phyloP scores from a whole-genome alignment of 2,888 invertebrate species.

The Drosophila barbarae region DNA sequence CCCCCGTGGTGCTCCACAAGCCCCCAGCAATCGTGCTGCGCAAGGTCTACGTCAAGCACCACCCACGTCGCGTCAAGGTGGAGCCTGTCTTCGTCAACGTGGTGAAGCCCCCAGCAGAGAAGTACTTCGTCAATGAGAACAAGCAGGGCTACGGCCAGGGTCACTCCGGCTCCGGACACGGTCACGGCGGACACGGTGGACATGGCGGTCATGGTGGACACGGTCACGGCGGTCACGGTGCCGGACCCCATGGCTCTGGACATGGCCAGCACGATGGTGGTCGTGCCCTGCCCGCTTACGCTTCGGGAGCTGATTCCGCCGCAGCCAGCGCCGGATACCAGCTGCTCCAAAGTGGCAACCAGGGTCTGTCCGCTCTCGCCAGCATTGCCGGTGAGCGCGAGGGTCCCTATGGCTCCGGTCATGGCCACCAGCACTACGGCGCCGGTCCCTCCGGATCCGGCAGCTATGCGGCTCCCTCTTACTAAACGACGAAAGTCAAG shows the following conservation, averaged over 20 bases:
- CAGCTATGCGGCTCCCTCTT: slow-evolving; percentile 48
- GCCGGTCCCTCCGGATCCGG: slow-evolving; percentile 45
- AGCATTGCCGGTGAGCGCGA: slow-evolving; percentile 63
- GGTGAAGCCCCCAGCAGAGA: slow-evolving; percentile 79
- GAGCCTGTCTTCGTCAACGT: slow-evolving; percentile 79
- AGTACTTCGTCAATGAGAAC: slow-evolving; percentile 78
- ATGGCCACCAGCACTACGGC: slow-evolving; percentile 40
- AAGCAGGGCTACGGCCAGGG: slow-evolving; percentile 65
- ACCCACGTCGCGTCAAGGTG: slow-evolving; percentile 78
- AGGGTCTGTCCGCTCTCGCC: slow-evolving; percentile 70
- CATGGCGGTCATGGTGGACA: slow-evolving; percentile 15
- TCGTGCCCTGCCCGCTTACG: slow-evolving; percentile 60
- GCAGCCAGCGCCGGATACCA: slow-evolving; percentile 72
- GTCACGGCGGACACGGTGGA: slow-evolving; percentile 35
- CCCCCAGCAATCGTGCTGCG: slow-evolving; percentile 79
- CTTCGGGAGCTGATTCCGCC: slow-evolving; percentile 65
- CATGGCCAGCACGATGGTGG: slow-evolving; percentile 42
- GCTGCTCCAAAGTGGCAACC: slow-evolving; percentile 68
- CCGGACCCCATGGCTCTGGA: slow-evolving; percentile 43
- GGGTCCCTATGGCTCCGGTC: slow-evolving; percentile 47
- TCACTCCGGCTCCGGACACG: slow-evolving; percentile 29
- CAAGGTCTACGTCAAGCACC: slow-evolving; percentile 77
- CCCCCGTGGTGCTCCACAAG: slow-evolving; percentile 79
- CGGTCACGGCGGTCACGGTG: slow-evolving; percentile 31
- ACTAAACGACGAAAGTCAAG: slow-evolving; percentile 43